These are phyloP conservation scores for Lasiurus borealis DNA, from an alignment of 2,113 vertebrate genomes.

Conservation along the genomic window DNA sequence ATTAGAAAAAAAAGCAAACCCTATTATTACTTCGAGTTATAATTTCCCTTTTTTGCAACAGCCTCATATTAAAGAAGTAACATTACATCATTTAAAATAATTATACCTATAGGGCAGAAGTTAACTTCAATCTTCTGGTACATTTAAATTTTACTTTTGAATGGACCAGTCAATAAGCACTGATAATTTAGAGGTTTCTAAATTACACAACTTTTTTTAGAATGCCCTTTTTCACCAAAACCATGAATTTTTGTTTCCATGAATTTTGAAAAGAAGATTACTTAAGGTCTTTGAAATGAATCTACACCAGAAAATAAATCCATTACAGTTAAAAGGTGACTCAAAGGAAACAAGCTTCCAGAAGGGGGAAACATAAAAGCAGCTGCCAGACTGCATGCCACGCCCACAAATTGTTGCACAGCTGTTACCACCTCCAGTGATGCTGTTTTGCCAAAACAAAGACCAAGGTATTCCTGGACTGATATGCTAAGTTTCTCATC, in stretches of 20 bases:
- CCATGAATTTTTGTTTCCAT: constrained; percentile 70
- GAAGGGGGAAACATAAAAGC: constrained; percentile 41
- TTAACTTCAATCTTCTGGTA: neutral
- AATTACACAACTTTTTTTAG: constrained; percentile 51
- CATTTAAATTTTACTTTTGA: constrained; percentile 19
- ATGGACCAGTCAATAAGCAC: neutral
- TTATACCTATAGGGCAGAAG: neutral
- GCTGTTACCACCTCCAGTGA: neutral
- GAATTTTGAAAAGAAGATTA: constrained; percentile 65
- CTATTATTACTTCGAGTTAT: neutral
- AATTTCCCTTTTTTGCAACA: neutral
- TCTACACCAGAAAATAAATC: constrained; percentile 71
- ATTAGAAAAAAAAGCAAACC: neutral
- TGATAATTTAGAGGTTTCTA: constrained; percentile 33
- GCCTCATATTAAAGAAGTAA: neutral
- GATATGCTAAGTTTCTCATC: neutral
- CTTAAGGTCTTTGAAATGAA: constrained; percentile 54
- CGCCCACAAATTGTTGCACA: constrained; percentile 30
- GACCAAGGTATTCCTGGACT: constrained; percentile 9
- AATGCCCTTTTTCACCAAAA: constrained; percentile 31
- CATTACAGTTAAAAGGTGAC: constrained; percentile 64
- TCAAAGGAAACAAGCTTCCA: constrained; percentile 62
- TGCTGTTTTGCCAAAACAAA: constrained; percentile 51
- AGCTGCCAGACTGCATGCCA: neutral
- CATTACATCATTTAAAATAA: neutral